phyloP scores from a whole-genome alignment of 2,113 vertebrate genomes.

The Plestiodon gilberti region DNA sequence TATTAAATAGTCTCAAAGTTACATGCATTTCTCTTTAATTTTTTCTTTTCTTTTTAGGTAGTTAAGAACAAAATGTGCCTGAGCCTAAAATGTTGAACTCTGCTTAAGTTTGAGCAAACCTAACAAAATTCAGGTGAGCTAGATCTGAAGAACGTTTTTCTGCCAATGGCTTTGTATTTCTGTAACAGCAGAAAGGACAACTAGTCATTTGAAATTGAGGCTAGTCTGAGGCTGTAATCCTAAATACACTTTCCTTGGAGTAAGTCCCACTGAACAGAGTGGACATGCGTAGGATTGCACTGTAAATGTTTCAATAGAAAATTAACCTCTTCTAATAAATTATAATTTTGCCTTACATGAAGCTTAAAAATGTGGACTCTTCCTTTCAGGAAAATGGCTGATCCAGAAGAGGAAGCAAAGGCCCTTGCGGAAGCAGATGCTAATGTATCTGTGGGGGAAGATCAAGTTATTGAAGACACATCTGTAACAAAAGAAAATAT shows the following conservation, averaged over 20 bases:
- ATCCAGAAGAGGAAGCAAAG: not conserved
- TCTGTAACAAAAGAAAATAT: not conserved
- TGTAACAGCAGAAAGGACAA: not conserved
- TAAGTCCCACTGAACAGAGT: too few species aligned
- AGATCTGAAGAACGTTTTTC: too few species aligned
- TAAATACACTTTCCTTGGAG: too few species aligned
- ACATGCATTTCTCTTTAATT: not conserved
- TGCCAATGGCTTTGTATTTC: not conserved
- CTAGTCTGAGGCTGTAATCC: too few species aligned
- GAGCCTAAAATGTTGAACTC: not conserved
- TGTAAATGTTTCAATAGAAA: not conserved
- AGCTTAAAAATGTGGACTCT: not conserved
- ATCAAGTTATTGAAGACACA: not conserved
- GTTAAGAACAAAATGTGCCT: not conserved
- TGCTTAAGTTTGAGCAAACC: not conserved
- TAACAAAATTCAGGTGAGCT: not conserved
- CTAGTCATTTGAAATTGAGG: not conserved
- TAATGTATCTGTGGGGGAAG: not conserved
- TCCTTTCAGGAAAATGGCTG: slow-evolving; percentile 64
- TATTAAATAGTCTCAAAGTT: not conserved
- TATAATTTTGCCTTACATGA: slow-evolving; percentile 22
- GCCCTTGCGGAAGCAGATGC: not conserved
- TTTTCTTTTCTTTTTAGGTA: not conserved
- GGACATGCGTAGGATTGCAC: not conserved
- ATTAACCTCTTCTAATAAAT: not conserved